Evolutionary conservation across 2,797 vertebrate genomes (phyloP).

Genomic region (Tinamus major): DNA sequence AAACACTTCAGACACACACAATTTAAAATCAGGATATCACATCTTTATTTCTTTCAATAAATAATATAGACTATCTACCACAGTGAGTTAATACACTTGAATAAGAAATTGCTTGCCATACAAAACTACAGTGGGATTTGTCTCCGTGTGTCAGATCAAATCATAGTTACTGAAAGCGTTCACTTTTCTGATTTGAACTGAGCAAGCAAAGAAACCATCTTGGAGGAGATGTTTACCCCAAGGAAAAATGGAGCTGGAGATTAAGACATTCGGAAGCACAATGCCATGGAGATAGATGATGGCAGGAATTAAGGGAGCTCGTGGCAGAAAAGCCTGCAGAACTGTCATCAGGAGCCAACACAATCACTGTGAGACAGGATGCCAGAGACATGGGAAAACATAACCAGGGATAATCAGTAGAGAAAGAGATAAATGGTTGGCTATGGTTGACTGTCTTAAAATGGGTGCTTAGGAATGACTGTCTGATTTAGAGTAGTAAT

Average conservation of each 20-base stretch:
- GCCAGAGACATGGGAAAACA: constrained; percentile 8
- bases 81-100: constrained; percentile 34
- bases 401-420: background rate
- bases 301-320: background rate
- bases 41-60: background rate
- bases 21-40: constrained; percentile 22
- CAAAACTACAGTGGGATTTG: constrained; percentile 7
- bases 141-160: constrained; percentile 29
- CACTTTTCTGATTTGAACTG: constrained; percentile 14
- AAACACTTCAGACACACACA: background rate
- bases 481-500: background rate
- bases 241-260: constrained; percentile 24
- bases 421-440: background rate
- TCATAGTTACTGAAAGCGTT: constrained; percentile 25
- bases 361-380: background rate
- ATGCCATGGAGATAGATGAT: constrained; percentile 29
- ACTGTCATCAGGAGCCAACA: background rate
- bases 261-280: background rate
- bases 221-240: constrained; percentile 1
- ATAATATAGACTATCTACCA: constrained; percentile 1
- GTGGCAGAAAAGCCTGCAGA: background rate
- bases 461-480: background rate
- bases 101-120: constrained; percentile 13
- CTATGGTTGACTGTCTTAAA: background rate
- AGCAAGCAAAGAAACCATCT: background rate